Evolutionary conservation across 2,888 invertebrate species (phyloP).

Genomic region (Eupithecia subumbrata): DNA sequence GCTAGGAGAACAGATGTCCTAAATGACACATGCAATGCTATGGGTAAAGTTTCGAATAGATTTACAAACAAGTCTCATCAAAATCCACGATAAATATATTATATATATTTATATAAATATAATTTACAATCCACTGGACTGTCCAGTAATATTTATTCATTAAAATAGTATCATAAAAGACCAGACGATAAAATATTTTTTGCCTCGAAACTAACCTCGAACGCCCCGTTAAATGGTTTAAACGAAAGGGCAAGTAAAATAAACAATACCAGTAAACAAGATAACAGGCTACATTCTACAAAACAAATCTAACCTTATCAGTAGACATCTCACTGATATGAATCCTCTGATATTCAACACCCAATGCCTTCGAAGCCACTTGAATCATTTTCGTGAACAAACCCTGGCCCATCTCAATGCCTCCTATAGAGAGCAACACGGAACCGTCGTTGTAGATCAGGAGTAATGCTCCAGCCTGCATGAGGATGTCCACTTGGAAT

Average conservation of each 20-base stretch:
- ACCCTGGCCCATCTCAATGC: constrained; percentile 96
- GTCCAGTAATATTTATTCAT: too few species aligned
- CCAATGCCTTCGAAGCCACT: constrained; percentile 88
- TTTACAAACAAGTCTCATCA: too few species aligned
- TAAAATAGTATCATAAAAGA: neutral
- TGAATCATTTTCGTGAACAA: constrained; percentile 95
- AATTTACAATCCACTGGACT: too few species aligned
- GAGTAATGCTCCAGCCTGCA: constrained; percentile 91
- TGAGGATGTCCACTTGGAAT: constrained; percentile 86
- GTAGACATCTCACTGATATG: constrained; percentile 90
- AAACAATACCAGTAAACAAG: neutral
- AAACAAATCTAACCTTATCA: constrained; percentile 83
- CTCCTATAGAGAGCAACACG: constrained; percentile 91
- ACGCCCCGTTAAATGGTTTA: too few species aligned
- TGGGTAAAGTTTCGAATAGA: too few species aligned
- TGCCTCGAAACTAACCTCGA: too few species aligned
- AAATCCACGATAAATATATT: too few species aligned
- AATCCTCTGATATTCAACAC: constrained; percentile 85
- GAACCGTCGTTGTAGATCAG: constrained; percentile 91
- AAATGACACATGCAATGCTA: too few species aligned
- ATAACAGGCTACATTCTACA: neutral
- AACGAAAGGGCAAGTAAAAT: too few species aligned
- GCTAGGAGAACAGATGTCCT: too few species aligned
- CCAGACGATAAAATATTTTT: too few species aligned
- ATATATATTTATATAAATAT: too few species aligned